Conservation (phyloP, 2,797 vertebrate genomes). For the Sebastes alutus region DNA sequence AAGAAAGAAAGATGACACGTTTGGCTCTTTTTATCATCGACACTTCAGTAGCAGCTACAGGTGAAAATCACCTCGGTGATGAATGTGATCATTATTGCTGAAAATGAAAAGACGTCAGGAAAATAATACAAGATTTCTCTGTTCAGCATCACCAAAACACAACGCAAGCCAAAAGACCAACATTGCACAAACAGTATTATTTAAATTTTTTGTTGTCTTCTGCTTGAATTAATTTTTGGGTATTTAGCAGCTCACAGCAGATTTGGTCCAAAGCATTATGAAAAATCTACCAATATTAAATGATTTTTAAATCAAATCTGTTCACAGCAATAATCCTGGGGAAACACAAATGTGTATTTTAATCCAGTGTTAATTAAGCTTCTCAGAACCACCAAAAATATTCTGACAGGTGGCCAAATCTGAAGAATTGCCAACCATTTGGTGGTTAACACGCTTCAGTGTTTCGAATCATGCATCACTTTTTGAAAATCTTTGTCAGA, state of each 20-base stretch:
- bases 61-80: not conserved
- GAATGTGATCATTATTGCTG: not conserved
- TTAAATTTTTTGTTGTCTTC: not conserved
- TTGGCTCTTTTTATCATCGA: not conserved
- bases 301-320: not conserved
- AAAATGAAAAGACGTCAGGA: not conserved
- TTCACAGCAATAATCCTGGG: not conserved
- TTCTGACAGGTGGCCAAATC: constrained; percentile 2
- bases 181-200: not conserved
- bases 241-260: not conserved
- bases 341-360: not conserved
- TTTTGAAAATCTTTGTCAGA: not conserved
- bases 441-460: not conserved
- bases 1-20: not conserved
- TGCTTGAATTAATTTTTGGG: not conserved
- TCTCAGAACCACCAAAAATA: constrained; percentile 9
- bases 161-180: not conserved
- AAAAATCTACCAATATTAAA: not conserved
- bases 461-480: constrained; percentile 35
- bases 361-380: not conserved
- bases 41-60: not conserved
- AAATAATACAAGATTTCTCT: not conserved
- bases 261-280: not conserved
- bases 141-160: not conserved
- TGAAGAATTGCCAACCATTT: constrained; percentile 1